Conservation (phyloP, 2,888 invertebrate genomes). For the Spisula solida region DNA sequence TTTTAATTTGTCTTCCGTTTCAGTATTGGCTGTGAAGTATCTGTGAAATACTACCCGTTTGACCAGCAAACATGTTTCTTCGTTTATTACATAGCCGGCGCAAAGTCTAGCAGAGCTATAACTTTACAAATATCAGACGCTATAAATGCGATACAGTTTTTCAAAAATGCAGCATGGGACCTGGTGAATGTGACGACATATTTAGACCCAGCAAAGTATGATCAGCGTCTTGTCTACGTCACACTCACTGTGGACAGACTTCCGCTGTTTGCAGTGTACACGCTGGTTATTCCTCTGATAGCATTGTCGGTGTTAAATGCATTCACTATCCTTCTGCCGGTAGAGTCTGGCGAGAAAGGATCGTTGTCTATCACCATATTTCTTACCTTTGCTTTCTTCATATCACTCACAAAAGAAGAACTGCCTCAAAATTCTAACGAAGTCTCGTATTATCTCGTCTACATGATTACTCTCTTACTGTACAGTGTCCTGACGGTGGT, state of each 20-base stretch:
- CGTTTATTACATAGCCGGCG: neutral
- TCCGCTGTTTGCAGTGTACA: slow-evolving; percentile 7
- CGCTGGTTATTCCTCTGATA: slow-evolving; percentile 17
- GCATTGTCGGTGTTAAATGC: slow-evolving; percentile 8
- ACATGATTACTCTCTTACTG: neutral
- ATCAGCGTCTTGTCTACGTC: neutral
- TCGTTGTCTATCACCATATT: slow-evolving; percentile 10
- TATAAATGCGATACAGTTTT: too few species aligned
- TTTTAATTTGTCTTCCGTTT: too few species aligned
- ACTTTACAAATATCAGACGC: neutral
- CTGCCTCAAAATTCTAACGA: slow-evolving; percentile 27
- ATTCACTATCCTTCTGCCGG: slow-evolving; percentile 26
- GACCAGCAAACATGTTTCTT: slow-evolving; percentile 23
- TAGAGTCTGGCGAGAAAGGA: slow-evolving; percentile 29
- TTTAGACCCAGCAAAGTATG: neutral
- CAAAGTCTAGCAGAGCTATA: neutral
- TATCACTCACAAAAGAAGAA: slow-evolving; percentile 17
- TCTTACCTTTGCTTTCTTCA: slow-evolving; percentile 31
- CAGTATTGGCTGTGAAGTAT: slow-evolving; percentile 17
- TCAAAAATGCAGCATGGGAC: slow-evolving; percentile 22
- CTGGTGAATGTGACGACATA: neutral
- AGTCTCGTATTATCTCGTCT: slow-evolving; percentile 24
- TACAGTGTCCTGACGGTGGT: slow-evolving; percentile 10
- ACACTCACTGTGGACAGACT: neutral
- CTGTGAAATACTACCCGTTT: slow-evolving; percentile 26